These are phyloP conservation scores for Himalopsyche kuldschensis DNA, from an alignment of 2,888 invertebrate genomes.

Conservation along the genomic window DNA sequence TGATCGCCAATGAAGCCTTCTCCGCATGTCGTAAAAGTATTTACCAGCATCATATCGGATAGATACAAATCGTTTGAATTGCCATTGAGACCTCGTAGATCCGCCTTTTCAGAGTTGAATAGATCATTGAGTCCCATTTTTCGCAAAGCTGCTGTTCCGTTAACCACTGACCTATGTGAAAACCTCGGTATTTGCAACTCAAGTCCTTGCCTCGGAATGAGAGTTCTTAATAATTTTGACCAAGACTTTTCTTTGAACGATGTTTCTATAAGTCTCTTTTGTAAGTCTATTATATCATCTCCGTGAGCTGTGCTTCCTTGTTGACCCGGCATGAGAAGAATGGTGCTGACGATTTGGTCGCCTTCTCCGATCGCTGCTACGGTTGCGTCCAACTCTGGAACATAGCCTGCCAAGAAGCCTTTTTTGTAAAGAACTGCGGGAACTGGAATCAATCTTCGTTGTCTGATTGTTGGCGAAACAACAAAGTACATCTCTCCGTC, in stretches of 20 bases:
- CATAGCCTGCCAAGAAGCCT: conserved; percentile 82
- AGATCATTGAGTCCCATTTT: conserved; percentile 81
- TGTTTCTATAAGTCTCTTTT: conserved; percentile 68
- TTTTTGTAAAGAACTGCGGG: conserved; percentile 79
- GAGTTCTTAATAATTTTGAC: conserved; percentile 71
- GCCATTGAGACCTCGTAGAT: conserved; percentile 81
- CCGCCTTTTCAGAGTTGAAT: conserved; percentile 75
- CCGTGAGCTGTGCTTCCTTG: conserved; percentile 79
- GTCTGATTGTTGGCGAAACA: conserved; percentile 76
- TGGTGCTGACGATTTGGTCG: conserved; percentile 72
- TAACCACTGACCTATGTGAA: conserved; percentile 79
- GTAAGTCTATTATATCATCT: conserved; percentile 75
- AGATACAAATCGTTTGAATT: conserved; percentile 76
- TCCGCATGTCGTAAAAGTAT: conserved; percentile 82
- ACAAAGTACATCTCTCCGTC: conserved; percentile 88
- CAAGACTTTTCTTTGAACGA: conserved; percentile 71
- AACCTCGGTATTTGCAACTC: conserved; percentile 85
- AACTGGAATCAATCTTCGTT: conserved; percentile 78
- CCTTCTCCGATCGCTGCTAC: conserved; percentile 75
- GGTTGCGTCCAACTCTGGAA: conserved; percentile 81
- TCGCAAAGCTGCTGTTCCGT: conserved; percentile 75
- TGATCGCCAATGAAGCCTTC: conserved; percentile 71
- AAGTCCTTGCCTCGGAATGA: conserved; percentile 74
- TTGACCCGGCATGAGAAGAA: conserved; percentile 84
- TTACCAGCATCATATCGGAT: conserved; percentile 83